A percentile compares a stretch with the other conserved stretches of the same genome.
These are phyloP conservation scores for Ips nitidus DNA, from an alignment of 1,140 invertebrate genomes.

Conservation along the genomic window DNA sequence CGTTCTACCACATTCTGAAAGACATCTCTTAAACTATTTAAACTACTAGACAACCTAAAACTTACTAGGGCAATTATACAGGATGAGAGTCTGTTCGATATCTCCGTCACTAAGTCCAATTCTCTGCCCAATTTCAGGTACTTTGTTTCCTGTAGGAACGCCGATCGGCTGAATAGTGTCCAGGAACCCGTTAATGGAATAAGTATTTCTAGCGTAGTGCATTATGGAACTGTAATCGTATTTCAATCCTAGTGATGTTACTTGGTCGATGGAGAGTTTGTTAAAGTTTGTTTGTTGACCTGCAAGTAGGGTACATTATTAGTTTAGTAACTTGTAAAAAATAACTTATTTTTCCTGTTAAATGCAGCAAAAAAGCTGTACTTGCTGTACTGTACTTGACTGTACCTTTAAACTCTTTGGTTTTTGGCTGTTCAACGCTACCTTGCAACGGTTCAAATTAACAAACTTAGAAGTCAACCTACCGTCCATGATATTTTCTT, in stretches of 20 bases:
- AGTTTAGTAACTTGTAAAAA: neutral
- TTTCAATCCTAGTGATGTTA: conserved; percentile 90
- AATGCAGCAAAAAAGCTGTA: neutral
- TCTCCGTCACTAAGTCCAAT: conserved; percentile 88
- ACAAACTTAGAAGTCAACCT: conserved; percentile 47
- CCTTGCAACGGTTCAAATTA: neutral
- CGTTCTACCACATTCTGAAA: conserved; percentile 85
- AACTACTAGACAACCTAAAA: neutral
- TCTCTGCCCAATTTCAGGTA: conserved; percentile 92
- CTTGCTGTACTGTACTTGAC: neutral
- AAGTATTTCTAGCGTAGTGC: conserved; percentile 98
- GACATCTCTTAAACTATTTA: neutral
- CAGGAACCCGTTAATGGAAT: conserved; percentile 91
- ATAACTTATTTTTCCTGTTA: neutral
- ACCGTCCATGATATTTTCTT: conserved; percentile 94
- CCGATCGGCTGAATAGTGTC: conserved; percentile 93
- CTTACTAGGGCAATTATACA: conserved; percentile 93
- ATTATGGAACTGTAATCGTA: conserved; percentile 98
- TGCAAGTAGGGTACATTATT: conserved; percentile 51
- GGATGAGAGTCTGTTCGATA: conserved; percentile 91
- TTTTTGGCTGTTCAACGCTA: no score
- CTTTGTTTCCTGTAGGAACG: conserved; percentile 67
- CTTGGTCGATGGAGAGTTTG: conserved; percentile 91
- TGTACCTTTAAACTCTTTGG: neutral
- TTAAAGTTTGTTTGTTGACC: conserved; percentile 99